Evolutionary conservation across 2,113 vertebrate genomes (phyloP).

Genomic region (Dipodomys merriami): DNA sequence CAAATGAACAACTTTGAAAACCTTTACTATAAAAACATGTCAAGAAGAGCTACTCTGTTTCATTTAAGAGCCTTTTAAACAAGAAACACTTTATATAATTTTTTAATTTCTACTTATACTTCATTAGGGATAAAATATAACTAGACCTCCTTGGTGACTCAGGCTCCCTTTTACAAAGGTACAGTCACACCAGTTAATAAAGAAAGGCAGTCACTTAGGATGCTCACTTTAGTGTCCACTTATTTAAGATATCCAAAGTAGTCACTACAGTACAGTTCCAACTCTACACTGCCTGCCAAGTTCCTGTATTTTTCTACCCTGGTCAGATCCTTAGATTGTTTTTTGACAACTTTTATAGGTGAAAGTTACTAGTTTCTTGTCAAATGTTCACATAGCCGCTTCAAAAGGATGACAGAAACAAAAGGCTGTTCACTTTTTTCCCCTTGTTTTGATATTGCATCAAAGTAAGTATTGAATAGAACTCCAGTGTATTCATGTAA

Average conservation of each 20-base stretch:
- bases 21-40: background rate
- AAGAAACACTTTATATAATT: background rate
- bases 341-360: slow-evolving; percentile 33
- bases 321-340: background rate
- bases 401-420: slow-evolving; percentile 22
- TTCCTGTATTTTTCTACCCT: background rate
- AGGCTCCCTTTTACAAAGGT: background rate
- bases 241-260: background rate
- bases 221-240: background rate
- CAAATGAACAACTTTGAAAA: slow-evolving; percentile 25
- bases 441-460: slow-evolving; percentile 21
- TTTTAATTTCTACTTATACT: no score
- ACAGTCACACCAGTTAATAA: background rate
- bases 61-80: background rate
- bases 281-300: background rate
- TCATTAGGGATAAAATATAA: background rate
- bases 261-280: background rate
- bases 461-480: background rate
- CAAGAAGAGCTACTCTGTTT: background rate
- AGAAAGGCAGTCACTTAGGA: background rate
- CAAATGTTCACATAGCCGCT: slow-evolving; percentile 33
- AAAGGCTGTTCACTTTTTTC: slow-evolving; percentile 11
- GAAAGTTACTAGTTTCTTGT: slow-evolving; percentile 40
- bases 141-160: background rate
- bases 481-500: background rate